These are phyloP conservation scores for Lacerta agilis DNA, from an alignment of 2,797 vertebrate species.

Conservation along the genomic window DNA sequence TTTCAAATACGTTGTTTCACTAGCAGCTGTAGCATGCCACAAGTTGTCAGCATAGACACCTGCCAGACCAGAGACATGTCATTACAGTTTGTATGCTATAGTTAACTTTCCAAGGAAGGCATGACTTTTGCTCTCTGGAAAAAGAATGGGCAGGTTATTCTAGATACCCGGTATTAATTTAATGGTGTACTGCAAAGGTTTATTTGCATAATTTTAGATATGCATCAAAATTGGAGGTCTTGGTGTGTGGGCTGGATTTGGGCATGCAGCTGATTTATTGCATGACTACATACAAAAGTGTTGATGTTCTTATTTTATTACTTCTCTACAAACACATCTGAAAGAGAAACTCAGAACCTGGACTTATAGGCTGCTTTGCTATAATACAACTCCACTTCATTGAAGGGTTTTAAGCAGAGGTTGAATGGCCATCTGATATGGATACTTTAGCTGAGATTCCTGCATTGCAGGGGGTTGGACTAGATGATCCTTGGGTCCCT, in stretches of 20 bases:
- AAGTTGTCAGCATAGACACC: constrained; percentile 20
- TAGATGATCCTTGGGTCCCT: too few relatives aligned
- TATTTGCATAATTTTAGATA: not conserved
- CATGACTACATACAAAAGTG: not conserved
- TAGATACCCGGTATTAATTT: not conserved
- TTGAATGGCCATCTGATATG: too few relatives aligned
- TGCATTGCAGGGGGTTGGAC: too few relatives aligned
- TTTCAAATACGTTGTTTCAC: constrained; percentile 21
- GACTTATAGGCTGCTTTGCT: not conserved
- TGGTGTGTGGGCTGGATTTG: not conserved
- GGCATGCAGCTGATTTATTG: not conserved
- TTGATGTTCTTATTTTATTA: not conserved
- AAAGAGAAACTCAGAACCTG: not conserved
- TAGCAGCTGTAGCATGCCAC: constrained; percentile 52
- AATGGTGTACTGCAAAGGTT: not conserved
- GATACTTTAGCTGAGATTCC: too few relatives aligned
- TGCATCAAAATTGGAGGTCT: not conserved
- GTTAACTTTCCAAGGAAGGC: not conserved
- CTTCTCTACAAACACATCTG: not conserved
- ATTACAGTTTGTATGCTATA: not conserved
- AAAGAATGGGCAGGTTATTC: constrained; percentile 14
- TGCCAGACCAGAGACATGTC: not conserved
- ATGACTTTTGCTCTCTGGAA: not conserved
- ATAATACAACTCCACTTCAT: too few relatives aligned
- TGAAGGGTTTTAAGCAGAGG: too few relatives aligned